Conservation (phyloP, 2,888 invertebrate species). For the Eucriotettix oculatus region DNA sequence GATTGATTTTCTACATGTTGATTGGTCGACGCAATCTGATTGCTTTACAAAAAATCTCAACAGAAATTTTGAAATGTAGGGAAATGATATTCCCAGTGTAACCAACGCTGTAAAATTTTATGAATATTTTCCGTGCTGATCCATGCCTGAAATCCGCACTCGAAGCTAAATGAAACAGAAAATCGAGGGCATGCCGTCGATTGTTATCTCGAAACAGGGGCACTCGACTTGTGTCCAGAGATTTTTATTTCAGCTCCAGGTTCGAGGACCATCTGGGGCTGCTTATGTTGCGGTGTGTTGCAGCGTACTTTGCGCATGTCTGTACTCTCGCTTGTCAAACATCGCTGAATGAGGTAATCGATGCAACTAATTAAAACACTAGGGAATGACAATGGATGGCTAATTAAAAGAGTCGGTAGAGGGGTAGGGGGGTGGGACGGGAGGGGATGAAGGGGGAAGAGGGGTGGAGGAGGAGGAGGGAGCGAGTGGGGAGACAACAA, state of each 20-base stretch:
- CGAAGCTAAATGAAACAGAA: too few relatives aligned
- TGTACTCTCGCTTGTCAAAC: constrained; percentile 5
- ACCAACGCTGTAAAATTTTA: too few relatives aligned
- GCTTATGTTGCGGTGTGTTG: neutral
- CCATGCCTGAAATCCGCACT: too few relatives aligned
- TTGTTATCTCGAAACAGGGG: too few relatives aligned
- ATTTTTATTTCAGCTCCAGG: neutral
- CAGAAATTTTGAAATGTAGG: too few relatives aligned
- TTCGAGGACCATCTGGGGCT: neutral
- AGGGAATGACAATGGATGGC: constrained; percentile 9
- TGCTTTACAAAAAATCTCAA: too few relatives aligned
- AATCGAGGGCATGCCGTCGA: too few relatives aligned
- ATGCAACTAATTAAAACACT: constrained; percentile 9
- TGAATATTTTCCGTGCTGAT: too few relatives aligned
- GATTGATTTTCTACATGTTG: too few relatives aligned
- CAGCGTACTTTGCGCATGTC: neutral
- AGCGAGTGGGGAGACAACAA: neutral
- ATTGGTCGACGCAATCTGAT: too few relatives aligned
- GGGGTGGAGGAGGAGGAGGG: neutral
- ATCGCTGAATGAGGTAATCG: constrained; percentile 7
- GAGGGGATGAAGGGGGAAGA: neutral
- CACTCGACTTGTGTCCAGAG: too few relatives aligned
- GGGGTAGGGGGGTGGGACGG: neutral
- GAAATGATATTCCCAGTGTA: too few relatives aligned
- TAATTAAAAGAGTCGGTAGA: constrained; percentile 7